These are phyloP conservation scores for Cygnus atratus DNA, from an alignment of 2,113 vertebrate genomes.

Conservation along the genomic window DNA sequence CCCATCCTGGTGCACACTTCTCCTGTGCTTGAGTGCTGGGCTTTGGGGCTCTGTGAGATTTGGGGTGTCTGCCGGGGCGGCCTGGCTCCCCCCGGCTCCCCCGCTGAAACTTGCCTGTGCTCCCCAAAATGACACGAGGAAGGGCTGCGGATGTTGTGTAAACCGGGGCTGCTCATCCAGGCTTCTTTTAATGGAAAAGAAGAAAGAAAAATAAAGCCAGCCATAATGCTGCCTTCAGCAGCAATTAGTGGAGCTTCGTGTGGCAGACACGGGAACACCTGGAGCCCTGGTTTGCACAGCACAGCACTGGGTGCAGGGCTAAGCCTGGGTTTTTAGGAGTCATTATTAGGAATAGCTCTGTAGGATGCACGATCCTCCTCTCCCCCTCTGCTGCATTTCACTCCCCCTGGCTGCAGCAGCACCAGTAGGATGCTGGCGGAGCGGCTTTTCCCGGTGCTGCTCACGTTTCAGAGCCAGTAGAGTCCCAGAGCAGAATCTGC, in stretches of 20 bases:
- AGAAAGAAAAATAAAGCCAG: background rate
- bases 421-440: background rate
- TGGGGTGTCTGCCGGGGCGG: rapidly evolving
- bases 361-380: background rate
- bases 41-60: background rate
- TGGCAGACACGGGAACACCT: background rate
- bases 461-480: background rate
- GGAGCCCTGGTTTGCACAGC: background rate
- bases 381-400: rapidly evolving
- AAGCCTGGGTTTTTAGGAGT: background rate
- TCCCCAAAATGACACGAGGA: background rate
- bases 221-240: background rate
- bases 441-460: background rate
- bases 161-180: background rate
- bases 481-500: background rate
- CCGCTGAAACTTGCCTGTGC: background rate
- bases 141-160: background rate
- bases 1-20: background rate
- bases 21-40: background rate
- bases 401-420: background rate
- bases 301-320: background rate
- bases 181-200: background rate
- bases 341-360: background rate
- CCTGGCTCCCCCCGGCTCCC: background rate
- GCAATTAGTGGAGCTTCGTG: background rate